Evolutionary conservation across 2,797 vertebrate genomes (phyloP).

Genomic region (Danio albolineatus): DNA sequence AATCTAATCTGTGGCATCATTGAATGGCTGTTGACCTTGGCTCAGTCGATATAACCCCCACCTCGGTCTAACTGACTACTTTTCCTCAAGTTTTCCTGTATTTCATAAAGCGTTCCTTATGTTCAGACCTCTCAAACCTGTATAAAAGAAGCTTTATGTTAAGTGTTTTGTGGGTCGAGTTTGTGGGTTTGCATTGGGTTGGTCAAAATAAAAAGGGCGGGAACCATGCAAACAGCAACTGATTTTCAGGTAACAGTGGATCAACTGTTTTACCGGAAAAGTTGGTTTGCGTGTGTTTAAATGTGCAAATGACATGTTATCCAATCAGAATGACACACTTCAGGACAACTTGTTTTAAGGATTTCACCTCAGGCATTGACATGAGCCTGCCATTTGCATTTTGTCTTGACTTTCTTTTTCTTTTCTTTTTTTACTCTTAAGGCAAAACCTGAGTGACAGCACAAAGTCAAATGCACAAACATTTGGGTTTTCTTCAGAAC

Average conservation of each 20-base stretch:
- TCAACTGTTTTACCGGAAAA: not conserved
- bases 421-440: too few relatives aligned
- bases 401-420: not conserved
- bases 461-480: not conserved
- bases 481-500: not conserved
- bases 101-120: not conserved
- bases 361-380: not conserved
- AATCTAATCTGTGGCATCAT: slow-evolving; percentile 4
- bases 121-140: not conserved
- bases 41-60: not conserved
- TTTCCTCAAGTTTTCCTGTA: not conserved
- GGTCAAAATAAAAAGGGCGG: not conserved
- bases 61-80: not conserved
- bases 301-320: not conserved
- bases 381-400: not conserved
- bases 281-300: not conserved
- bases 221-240: not conserved
- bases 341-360: not conserved
- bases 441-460: not conserved
- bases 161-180: not conserved
- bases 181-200: not conserved
- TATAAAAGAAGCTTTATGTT: slow-evolving; percentile 21
- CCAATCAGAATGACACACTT: not conserved
- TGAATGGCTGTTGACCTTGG: slow-evolving; percentile 19
- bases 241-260: not conserved